Base-by-base conservation (phyloP, 2,888 invertebrate species). In the Amiota minor region DNA sequence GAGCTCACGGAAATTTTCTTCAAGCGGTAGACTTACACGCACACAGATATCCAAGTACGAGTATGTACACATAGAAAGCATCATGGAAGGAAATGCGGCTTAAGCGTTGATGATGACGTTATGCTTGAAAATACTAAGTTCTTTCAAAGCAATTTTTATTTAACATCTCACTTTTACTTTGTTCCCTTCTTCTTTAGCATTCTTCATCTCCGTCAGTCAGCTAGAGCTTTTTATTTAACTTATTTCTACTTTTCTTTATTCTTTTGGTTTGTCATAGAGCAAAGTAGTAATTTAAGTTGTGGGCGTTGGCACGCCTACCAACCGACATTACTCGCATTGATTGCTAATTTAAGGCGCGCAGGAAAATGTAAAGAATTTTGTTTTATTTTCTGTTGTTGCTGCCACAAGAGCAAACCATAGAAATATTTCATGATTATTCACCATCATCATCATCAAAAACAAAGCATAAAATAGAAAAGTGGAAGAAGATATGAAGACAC, bases 241-340 rank as follows among this genome's bases (percentile, higher is more conserved):
- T 35, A 35, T 35, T 35, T 35, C 35, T 35, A 6, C 6, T 35
- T 35, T 35, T 35, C 35, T 35, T 35, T 35, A 45, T 72, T 70
- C 70, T 47, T 49, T 46, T 71, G 50, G 45, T 50, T 68, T 77
- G 75, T 80, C 77, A 86, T 83, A 46, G 83, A 86, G 85, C 83
- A 83, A 86, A 86, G 83, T 80, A 77, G 86, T 84, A 83, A 83
- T 83, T 83, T 86, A 84, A 86, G 84, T 81, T 81, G 18, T 78
- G 78, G 75, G 77, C 80, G 76, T 75, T 72, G 77, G 77, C 81
- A 83, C 83, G 83, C 83, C 83, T 77, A 82, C 74, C 75, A 74
- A 76, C 35, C 76, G 78, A 80, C 73, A 77, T 78, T 81, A 72
- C 72, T 72, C 71, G 78, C 18, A 47, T 65, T 65, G 46, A 65